Conservation (phyloP, 2,113 vertebrate species). For the Cyphomyrus discorhynchus region DNA sequence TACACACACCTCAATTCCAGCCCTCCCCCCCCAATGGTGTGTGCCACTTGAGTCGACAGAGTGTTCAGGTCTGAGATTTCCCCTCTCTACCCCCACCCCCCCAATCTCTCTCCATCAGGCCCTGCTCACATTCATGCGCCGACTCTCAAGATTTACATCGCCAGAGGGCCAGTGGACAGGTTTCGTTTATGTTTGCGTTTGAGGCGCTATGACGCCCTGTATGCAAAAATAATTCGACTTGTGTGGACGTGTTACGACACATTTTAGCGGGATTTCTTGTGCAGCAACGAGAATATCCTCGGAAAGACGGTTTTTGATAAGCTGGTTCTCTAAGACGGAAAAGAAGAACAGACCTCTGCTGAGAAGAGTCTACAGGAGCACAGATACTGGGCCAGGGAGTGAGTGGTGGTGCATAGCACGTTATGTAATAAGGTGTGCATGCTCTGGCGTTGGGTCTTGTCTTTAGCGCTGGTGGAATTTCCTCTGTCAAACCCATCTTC, state of each 20-base stretch:
- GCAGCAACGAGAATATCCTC: not conserved
- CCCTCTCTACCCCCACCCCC: not conserved
- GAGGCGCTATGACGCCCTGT: not conserved
- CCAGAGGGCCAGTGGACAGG: not conserved
- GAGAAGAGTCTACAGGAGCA: not conserved
- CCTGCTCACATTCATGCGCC: not conserved
- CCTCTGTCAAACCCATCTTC: slow-evolving; percentile 16
- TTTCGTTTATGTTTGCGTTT: not conserved
- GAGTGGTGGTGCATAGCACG: not conserved
- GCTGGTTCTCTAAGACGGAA: not conserved
- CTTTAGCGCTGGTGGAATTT: not conserved
- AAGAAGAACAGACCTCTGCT: not conserved
- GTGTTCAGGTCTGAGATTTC: not conserved
- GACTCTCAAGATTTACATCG: not conserved
- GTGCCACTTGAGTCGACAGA: not conserved
- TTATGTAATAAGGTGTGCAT: not conserved
- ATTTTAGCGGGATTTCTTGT: not conserved
- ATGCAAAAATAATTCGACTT: not conserved
- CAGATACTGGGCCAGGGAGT: not conserved
- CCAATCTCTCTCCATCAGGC: not conserved
- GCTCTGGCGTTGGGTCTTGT: not conserved
- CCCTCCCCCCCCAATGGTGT: not conserved
- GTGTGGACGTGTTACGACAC: not conserved
- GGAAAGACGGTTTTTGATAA: not conserved
- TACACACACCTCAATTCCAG: not conserved